Conservation (phyloP, 2,797 vertebrate species). For the Potorous gilbertii region DNA sequence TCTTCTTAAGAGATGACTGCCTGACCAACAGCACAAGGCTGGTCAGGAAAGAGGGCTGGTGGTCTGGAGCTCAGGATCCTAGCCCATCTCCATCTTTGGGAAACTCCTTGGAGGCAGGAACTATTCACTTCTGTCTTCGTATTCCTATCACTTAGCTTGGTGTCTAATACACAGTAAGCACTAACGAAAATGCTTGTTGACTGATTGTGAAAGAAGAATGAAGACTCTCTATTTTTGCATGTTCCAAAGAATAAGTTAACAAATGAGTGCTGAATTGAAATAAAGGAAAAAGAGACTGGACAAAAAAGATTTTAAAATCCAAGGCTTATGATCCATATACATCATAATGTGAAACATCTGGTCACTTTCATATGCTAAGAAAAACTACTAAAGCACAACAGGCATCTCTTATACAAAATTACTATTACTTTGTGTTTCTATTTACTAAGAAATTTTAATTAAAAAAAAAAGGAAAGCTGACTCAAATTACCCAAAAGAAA, state of each 20-base stretch:
- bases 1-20: not conserved
- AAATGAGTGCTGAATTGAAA: not conserved
- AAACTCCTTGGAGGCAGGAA: not conserved
- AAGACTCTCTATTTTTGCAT: not conserved
- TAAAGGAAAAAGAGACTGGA: not conserved
- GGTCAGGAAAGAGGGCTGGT: not conserved
- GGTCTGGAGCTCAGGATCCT: not conserved
- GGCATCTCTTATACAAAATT: slow-evolving; percentile 6
- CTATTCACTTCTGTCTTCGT: not conserved
- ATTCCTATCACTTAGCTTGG: not conserved
- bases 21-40: not conserved
- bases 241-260: not conserved
- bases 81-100: not conserved
- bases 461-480: not conserved
- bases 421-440: not conserved
- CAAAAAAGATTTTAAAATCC: not conserved
- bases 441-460: slow-evolving; percentile 36
- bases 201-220: not conserved
- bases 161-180: not conserved
- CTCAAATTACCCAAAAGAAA: slow-evolving; percentile 24
- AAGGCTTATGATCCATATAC: not conserved
- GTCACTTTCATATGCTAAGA: not conserved
- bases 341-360: not conserved
- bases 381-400: not conserved
- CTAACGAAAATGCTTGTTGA: not conserved